Evolutionary conservation across 2,888 invertebrate genomes (phyloP), one percentile per base, ranked within the genome.

Genomic region (Brachyopa scutellaris): DNA sequence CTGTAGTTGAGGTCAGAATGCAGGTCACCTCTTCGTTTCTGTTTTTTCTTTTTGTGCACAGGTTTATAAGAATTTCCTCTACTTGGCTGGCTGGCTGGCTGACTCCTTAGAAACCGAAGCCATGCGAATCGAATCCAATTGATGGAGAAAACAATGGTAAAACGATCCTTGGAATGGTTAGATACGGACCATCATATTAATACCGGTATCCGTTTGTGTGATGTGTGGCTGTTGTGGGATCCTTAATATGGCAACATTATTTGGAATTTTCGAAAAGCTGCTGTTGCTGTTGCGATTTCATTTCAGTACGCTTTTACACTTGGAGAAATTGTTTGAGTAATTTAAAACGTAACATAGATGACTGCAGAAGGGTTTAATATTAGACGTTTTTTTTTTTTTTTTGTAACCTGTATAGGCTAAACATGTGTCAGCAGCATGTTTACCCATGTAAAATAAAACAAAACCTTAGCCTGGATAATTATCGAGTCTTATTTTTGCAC

Each of bases 131-230:
- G 57, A 76, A 69, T 76, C 69, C 11, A 64, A 80, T 76, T 59
- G 69, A 47, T 62, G 29, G 40, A 36, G 74, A 62, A 74, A 80
- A 80, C 79, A 80, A 80, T 74, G 62, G 61, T 61, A 62, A 62
- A 74, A 69, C 69, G 76, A 76, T 80, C 55, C 49, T 69, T 42
- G 57, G 47, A 79, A 53, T 67, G 59, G 45, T 61, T 67, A 40
- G 66, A 76, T 76, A 70, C 51, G 62, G 61, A 15, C 69, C 64
- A 76, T 80, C 80, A 76, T 76, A 70, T 51, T 76, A 80, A 64
- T 76, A 51, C 29, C n/a, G 55, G 38, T 47, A 49, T 74, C 19
- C 49, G 72, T 57, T 66, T 59, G 42, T 51, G 51, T 59, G 64
- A 66, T 72, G 45, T 36, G n/a, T n/a, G n/a, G n/a, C 51, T 45